Percentiles rank a stretch among this genome's conserved stretches.
Evolutionary conservation across 2,888 invertebrate species (phyloP).

Genomic region (Catocala nupta): DNA sequence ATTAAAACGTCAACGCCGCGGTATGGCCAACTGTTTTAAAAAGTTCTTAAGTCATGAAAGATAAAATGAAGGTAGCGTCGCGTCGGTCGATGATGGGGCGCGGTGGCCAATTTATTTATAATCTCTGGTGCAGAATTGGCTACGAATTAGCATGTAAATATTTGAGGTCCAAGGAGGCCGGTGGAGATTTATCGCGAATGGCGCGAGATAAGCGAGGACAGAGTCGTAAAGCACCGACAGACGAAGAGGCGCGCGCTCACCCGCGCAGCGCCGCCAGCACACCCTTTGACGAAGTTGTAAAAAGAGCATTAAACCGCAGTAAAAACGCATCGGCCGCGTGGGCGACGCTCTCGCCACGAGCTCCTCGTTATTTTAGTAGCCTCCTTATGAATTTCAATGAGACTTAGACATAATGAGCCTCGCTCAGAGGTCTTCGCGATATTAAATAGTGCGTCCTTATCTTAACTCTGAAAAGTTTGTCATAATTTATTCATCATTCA

Average conservation of each 20-base stretch:
- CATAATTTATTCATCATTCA: slow-evolving; percentile 45
- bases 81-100: slow-evolving; percentile 74
- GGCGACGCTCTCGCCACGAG: slow-evolving; percentile 57
- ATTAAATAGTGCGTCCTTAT: slow-evolving; percentile 63
- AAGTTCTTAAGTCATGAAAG: slow-evolving; percentile 81
- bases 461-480: slow-evolving; percentile 40
- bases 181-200: slow-evolving; percentile 84
- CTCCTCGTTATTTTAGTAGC: slow-evolving; percentile 79
- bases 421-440: slow-evolving; percentile 58
- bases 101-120: slow-evolving; percentile 84
- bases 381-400: slow-evolving; percentile 87
- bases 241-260: slow-evolving; percentile 27
- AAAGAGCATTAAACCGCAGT: slow-evolving; percentile 86
- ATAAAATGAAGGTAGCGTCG: slow-evolving; percentile 74
- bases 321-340: slow-evolving; percentile 83
- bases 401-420: slow-evolving; percentile 71
- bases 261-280: slow-evolving; percentile 62
- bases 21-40: slow-evolving; percentile 72
- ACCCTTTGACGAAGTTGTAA: slow-evolving; percentile 86
- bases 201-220: slow-evolving; percentile 81
- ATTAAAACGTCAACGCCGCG: slow-evolving; percentile 75
- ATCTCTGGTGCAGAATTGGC: slow-evolving; percentile 85
- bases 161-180: slow-evolving; percentile 84
- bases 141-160: slow-evolving; percentile 87
- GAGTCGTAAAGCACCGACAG: slow-evolving; percentile 80